Evolutionary conservation across 2,888 invertebrate species (phyloP).

Genomic region (Eilema griseolum): DNA sequence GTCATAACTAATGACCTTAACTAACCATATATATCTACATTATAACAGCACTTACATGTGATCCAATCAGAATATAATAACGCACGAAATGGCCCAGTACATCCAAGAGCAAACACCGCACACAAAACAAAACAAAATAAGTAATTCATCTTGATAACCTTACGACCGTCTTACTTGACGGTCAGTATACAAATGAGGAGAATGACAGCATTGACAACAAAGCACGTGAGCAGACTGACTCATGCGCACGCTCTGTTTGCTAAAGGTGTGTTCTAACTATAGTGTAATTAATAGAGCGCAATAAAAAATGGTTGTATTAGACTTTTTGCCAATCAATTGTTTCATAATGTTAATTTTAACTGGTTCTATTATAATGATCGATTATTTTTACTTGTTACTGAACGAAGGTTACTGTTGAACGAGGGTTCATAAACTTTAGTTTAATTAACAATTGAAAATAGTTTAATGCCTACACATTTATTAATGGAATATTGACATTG

Average conservation of each 20-base stretch:
- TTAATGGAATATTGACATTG: too few species aligned
- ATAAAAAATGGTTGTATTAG: background rate
- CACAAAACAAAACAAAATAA: slow-evolving; percentile 51
- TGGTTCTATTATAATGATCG: background rate
- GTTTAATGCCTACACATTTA: too few species aligned
- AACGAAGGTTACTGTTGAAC: too few species aligned
- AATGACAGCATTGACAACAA: slow-evolving; percentile 12
- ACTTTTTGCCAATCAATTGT: background rate
- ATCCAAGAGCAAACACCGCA: slow-evolving; percentile 48
- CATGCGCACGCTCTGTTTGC: slow-evolving; percentile 13
- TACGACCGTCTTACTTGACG: slow-evolving; percentile 50
- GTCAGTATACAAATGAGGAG: slow-evolving; percentile 59
- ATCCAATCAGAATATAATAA: slow-evolving; percentile 75
- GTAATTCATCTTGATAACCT: slow-evolving; percentile 47
- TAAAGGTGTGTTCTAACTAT: slow-evolving; percentile 11
- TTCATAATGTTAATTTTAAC: background rate
- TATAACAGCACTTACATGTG: slow-evolving; percentile 69
- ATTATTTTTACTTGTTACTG: too few species aligned
- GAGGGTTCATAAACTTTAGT: too few species aligned
- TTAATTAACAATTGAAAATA: too few species aligned
- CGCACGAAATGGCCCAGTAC: slow-evolving; percentile 66
- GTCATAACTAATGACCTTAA: background rate
- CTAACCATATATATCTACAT: background rate
- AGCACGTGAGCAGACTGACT: slow-evolving; percentile 18
- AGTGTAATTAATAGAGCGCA: background rate